Base-by-base conservation (phyloP, 1,140 invertebrate species). In the Drosophila dunni region DNA sequence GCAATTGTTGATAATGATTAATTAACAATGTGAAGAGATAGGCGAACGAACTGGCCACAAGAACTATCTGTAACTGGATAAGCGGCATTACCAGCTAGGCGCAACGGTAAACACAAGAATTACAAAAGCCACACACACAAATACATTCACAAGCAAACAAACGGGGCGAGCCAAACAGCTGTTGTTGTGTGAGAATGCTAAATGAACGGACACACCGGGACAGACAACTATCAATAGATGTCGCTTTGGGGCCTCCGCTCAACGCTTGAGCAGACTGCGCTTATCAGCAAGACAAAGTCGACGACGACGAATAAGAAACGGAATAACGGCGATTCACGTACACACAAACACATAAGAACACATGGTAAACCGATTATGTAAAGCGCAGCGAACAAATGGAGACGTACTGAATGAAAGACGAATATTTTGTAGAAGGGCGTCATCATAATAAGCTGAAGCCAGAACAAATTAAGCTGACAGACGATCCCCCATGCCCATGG, bases 351-450 rank as follows among this genome's bases (percentile, higher is more conserved):
- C 7, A 53, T 17, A 13, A 36, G 15, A 62, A 50, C 67, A 71
- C 69, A 83, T 83, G 83, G 83, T 83, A 89, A 89, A 78, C 51
- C 77, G 84, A 88, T 88, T 88, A 88, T 88, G 83, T 88, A 88
- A 88, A 88, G 57, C 71, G 24, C 24, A 62, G 33, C 51, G 36
- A 33, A 15, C n/a, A 63, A 63, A 64, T 69, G 46, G 38, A 65
- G 50, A 65, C 46, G n/a, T 44, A 53, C 4, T 42, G 36, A 36
- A 20, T 53, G 46, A 29, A 40, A 36, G 5, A 17, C 13, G 13
- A 7, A 36, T 17, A 6, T 11, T 13, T 9, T 20, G 29, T 34
- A 65, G 63, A 74, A 74, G 34, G 57, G 46, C 67, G 56, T 44
- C 33, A 46, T 20, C 45, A 46, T 48, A 51, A 66, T 36, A 64